phyloP scores from a whole-genome alignment of 1,140 invertebrate genomes.

The Cherax quadricarinatus region DNA sequence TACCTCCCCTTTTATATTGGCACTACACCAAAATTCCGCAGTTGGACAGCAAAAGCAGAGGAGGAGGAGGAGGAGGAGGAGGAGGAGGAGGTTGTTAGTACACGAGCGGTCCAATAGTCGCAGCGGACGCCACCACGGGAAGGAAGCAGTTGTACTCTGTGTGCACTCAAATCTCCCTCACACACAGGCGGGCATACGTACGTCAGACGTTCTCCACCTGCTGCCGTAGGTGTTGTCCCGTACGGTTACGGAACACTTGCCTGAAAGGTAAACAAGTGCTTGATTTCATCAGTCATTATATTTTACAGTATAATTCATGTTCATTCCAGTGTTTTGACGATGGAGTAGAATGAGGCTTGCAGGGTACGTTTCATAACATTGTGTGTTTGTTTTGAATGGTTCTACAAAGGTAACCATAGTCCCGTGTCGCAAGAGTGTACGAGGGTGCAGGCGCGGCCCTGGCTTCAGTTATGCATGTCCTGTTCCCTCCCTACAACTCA shows the following conservation, averaged over 20 bases:
- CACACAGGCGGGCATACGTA: background rate
- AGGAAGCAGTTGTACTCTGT: slow-evolving; percentile 53
- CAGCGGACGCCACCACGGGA: slow-evolving; percentile 46
- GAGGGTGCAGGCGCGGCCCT: background rate
- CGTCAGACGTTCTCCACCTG: background rate
- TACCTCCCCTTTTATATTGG: slow-evolving; percentile 1
- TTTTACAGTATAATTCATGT: background rate
- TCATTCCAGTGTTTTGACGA: background rate
- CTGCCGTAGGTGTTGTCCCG: background rate
- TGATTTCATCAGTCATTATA: background rate
- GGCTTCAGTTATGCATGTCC: too few relatives aligned
- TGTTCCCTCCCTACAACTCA: background rate
- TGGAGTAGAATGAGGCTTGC: background rate
- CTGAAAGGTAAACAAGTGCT: background rate
- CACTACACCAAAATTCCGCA: slow-evolving; percentile 51
- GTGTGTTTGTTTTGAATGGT: background rate
- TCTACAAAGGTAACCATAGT: background rate
- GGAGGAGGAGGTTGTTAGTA: slow-evolving; percentile 48
- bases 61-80: slow-evolving; percentile 7
- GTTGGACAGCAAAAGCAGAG: slow-evolving; percentile 43
- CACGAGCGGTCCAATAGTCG: slow-evolving; percentile 49
- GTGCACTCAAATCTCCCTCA: background rate
- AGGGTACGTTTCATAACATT: background rate
- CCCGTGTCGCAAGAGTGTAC: background rate
- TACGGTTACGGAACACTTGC: background rate